A percentile compares a stretch with the other conserved stretches of the same genome.
These are phyloP conservation scores for Zaprionus taronus DNA, from an alignment of 1,140 invertebrate species.

Conservation along the genomic window DNA sequence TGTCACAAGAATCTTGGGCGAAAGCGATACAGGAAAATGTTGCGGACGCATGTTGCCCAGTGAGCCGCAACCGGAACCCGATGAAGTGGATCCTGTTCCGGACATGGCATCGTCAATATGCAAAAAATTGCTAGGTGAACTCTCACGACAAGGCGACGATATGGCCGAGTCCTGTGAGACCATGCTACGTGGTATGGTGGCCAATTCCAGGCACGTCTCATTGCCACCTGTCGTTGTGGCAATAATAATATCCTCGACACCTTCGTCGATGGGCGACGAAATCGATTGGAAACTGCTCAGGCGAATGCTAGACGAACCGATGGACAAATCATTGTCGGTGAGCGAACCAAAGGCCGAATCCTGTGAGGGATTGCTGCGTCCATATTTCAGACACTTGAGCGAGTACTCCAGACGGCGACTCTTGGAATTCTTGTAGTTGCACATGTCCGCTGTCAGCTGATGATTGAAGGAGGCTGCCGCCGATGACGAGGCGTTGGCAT, in stretches of 20 bases:
- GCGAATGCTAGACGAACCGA: conserved; percentile 79
- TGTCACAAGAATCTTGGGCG: conserved; percentile 78
- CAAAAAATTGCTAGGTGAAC: conserved; percentile 79
- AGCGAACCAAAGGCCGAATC: conserved; percentile 84
- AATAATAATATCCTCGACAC: conserved; percentile 83
- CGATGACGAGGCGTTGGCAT: conserved; percentile 46
- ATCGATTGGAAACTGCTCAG: conserved; percentile 84
- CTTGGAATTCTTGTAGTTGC: conserved; percentile 84
- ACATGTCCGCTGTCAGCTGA: conserved; percentile 82
- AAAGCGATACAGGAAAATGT: conserved; percentile 80
- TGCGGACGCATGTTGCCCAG: conserved; percentile 72
- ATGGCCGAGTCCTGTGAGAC: conserved; percentile 83
- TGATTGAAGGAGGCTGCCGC: conserved; percentile 72
- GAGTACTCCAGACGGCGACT: conserved; percentile 82
- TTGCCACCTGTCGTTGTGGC: conserved; percentile 82
- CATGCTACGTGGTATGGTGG: conserved; percentile 78
- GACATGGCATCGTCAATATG: conserved; percentile 78
- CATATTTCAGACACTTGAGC: conserved; percentile 81
- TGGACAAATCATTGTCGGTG: conserved; percentile 83
- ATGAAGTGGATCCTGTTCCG: conserved; percentile 66
- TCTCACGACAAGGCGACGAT: conserved; percentile 79
- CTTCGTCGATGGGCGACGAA: conserved; percentile 83
- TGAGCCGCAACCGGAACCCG: conserved; percentile 64
- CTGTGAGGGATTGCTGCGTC: conserved; percentile 84
- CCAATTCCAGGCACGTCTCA: conserved; percentile 78